A percentile compares a stretch with the other conserved stretches of the same genome.
Evolutionary conservation across 2,888 invertebrate species (phyloP).

Genomic region (Tetrapedia diversipes): DNA sequence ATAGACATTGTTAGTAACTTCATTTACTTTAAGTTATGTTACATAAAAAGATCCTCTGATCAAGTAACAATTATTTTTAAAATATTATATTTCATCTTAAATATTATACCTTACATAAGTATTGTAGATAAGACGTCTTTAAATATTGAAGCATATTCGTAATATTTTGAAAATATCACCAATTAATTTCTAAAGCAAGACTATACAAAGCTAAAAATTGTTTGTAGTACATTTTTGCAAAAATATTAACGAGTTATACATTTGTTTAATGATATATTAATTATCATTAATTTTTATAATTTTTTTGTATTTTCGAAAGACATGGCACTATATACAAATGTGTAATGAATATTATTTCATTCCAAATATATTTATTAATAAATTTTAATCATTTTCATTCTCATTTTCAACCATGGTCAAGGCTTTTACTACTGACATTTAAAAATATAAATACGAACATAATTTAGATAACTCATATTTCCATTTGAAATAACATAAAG

Average conservation of each 20-base stretch:
- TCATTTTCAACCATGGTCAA: conserved; percentile 37
- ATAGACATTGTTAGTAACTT: not conserved
- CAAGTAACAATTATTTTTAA: conserved; percentile 46
- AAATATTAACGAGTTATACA: conserved; percentile 38
- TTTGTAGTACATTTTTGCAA: conserved; percentile 34
- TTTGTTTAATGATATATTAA: conserved; percentile 45
- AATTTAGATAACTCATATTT: conserved; percentile 55
- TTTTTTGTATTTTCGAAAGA: conserved; percentile 53
- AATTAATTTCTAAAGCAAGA: conserved; percentile 41
- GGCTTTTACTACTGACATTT: conserved; percentile 43
- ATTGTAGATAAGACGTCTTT: conserved; percentile 54
- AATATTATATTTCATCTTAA: conserved; percentile 30
- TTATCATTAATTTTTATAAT: conserved; percentile 48
- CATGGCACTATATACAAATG: conserved; percentile 64
- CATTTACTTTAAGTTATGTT: conserved; percentile 11
- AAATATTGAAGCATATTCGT: conserved; percentile 46
- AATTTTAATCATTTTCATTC: conserved; percentile 29
- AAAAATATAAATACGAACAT: conserved; percentile 60
- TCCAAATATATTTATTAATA: conserved; percentile 39
- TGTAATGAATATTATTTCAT: conserved; percentile 46
- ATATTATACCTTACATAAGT: conserved; percentile 57
- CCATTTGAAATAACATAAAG: conserved; percentile 50
- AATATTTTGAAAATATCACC: conserved; percentile 50
- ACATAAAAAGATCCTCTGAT: conserved; percentile 31
- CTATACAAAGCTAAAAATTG: conserved; percentile 27